A percentile compares a stretch with the other conserved stretches of the same genome.
Evolutionary conservation across 2,888 invertebrate genomes (phyloP).

Genomic region (Lamellibrachia columna): DNA sequence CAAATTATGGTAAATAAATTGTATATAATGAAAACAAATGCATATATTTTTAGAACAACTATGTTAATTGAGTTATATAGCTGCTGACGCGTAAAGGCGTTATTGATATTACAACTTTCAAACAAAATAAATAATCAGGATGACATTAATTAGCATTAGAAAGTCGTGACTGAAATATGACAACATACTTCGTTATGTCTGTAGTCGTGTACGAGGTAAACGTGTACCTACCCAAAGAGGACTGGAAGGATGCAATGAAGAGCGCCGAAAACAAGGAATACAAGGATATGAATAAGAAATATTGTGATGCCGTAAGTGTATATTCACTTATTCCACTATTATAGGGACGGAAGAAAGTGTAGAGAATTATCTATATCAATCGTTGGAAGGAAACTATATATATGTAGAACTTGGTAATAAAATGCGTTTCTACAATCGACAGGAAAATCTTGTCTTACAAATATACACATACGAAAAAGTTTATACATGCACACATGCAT

Average conservation of each 20-base stretch:
- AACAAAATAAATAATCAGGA: background rate
- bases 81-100: no score
- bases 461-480: no score
- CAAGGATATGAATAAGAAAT: background rate
- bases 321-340: background rate
- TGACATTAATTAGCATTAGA: background rate
- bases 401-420: no score
- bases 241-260: background rate
- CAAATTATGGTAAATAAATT: no score
- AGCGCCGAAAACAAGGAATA: background rate
- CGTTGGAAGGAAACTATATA: no score
- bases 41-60: no score
- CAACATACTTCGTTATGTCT: background rate
- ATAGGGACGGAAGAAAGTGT: background rate
- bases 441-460: no score
- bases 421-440: no score
- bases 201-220: background rate
- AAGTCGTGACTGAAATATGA: background rate
- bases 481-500: background rate
- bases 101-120: no score
- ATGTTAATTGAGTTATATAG: no score
- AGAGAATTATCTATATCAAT: background rate
- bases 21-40: no score
- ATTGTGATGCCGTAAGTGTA: background rate
- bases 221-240: background rate